A percentile compares a stretch with the other conserved stretches of the same genome.
These are phyloP conservation scores for Uropsilus gracilis DNA, from an alignment of 2,113 vertebrate species.

Conservation along the genomic window DNA sequence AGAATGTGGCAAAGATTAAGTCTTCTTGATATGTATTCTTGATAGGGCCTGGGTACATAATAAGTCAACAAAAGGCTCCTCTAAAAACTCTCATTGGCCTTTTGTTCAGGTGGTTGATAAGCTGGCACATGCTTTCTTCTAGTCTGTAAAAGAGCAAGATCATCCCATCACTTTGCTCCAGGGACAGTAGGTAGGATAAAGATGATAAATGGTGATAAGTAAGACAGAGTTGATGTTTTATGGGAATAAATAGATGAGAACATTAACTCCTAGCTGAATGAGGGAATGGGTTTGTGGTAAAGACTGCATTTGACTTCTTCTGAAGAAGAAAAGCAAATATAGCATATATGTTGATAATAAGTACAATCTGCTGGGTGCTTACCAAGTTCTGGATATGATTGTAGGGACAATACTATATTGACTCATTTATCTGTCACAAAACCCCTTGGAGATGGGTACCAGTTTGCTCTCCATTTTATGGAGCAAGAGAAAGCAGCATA, in stretches of 20 bases:
- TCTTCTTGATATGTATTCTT: no score
- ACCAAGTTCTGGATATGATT: not conserved
- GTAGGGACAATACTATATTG: not conserved
- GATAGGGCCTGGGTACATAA: not conserved
- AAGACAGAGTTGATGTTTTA: not conserved
- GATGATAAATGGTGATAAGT: not conserved
- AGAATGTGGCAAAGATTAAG: conserved; percentile 1
- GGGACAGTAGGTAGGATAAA: not conserved
- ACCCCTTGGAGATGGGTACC: not conserved
- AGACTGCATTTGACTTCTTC: not conserved
- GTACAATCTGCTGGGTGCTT: not conserved
- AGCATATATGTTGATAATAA: not conserved
- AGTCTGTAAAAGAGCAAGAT: not conserved
- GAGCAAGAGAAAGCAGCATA: not conserved
- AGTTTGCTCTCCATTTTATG: not conserved
- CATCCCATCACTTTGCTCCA: not conserved
- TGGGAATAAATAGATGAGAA: not conserved
- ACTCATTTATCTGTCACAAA: not conserved
- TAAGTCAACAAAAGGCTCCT: not conserved
- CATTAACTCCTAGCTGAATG: not conserved
- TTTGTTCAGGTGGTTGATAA: not conserved
- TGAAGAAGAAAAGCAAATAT: not conserved
- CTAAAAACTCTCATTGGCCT: not conserved
- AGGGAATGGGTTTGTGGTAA: not conserved
- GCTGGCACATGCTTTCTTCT: not conserved